Evolutionary conservation across 2,113 vertebrate genomes (phyloP), one percentile per base, ranked within the genome.

Genomic region (Myiopsitta monachus): DNA sequence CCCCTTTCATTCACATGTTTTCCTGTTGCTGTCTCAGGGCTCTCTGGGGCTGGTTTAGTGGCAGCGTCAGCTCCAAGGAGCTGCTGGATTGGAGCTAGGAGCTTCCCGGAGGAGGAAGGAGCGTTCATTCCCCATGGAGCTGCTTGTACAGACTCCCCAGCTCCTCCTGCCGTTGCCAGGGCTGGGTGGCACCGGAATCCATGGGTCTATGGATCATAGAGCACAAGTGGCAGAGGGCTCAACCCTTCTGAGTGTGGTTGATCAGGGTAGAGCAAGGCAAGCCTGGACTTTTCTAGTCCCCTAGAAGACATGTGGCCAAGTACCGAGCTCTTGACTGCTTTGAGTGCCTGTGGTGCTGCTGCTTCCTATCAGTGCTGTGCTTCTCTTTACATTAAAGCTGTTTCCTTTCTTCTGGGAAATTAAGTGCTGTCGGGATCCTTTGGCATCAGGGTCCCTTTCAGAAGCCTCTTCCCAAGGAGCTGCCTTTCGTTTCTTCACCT

Each of bases 101-200:
- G 24, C 33, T 68, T 54, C 39, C 57, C 28, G n/a, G 67, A 38
- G 41, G 47, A 64, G 39, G 59, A 77, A 36, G 81, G 66, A 72
- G 39, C 10, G 0, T 43, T 59, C 51, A 82, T 83, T 39, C 44
- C 4, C 0, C 1, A 1, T 1, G 66, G n/a, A 79, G 36, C 44
- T 51, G 41, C 63, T 69, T 75, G 73, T 22, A 12, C 38, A 46
- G 26, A 3, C 30, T 41, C 52, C 66, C 39, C 73, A 21, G 44
- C 74, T 74, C 78, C 41, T 59, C 70, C 19, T 85, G 31, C 64
- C 30, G 0, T 21, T 39, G 16, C 83, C 51, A n/a, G 80, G 28
- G 62, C 33, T 33, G 78, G 27, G 52, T 61, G 31, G 31, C 15
- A 6, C 9, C 7, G 68, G 52, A 87, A 87, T 52, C 18, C 87